phyloP scores from a whole-genome alignment of 2,888 invertebrate species.

The Choreutis nemorana region DNA sequence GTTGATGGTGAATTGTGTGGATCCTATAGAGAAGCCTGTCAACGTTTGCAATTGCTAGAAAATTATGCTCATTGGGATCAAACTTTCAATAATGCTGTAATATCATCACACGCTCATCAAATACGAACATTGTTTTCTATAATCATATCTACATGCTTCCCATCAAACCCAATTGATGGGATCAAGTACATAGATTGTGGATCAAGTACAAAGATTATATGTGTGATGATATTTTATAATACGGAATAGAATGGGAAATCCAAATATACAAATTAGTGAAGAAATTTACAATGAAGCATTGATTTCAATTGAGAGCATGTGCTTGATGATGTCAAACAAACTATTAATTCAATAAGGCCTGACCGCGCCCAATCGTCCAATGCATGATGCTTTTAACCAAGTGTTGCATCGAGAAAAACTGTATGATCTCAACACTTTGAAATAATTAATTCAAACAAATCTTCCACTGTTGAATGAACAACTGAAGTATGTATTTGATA shows the following conservation, averaged over 20 bases:
- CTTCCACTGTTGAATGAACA: slow-evolving; percentile 15
- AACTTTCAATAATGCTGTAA: slow-evolving; percentile 6
- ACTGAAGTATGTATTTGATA: slow-evolving; percentile 14
- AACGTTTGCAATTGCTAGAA: slow-evolving; percentile 14
- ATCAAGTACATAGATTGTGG: too few species aligned
- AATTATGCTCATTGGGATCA: slow-evolving; percentile 15
- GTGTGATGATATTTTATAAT: slow-evolving; percentile 8
- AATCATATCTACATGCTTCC: slow-evolving; percentile 9
- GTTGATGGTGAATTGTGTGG: slow-evolving; percentile 16
- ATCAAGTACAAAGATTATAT: slow-evolving; percentile 9
- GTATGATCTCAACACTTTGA: slow-evolving; percentile 14
- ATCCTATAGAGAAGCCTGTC: slow-evolving; percentile 17
- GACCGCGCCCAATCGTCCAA: slow-evolving; percentile 19
- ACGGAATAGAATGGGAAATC: background rate
- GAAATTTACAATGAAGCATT: slow-evolving; percentile 13
- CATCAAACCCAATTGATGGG: slow-evolving; percentile 6
- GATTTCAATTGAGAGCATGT: slow-evolving; percentile 10
- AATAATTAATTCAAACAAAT: slow-evolving; percentile 16
- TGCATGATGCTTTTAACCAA: slow-evolving; percentile 15
- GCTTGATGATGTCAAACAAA: slow-evolving; percentile 14
- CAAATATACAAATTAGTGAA: slow-evolving; percentile 1
- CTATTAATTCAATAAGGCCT: slow-evolving; percentile 17
- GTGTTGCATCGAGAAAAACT: slow-evolving; percentile 13
- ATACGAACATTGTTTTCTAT: slow-evolving; percentile 5
- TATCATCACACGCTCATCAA: slow-evolving; percentile 4